phyloP scores from a whole-genome alignment of 2,888 invertebrate species.

The Ditula angustiorana region DNA sequence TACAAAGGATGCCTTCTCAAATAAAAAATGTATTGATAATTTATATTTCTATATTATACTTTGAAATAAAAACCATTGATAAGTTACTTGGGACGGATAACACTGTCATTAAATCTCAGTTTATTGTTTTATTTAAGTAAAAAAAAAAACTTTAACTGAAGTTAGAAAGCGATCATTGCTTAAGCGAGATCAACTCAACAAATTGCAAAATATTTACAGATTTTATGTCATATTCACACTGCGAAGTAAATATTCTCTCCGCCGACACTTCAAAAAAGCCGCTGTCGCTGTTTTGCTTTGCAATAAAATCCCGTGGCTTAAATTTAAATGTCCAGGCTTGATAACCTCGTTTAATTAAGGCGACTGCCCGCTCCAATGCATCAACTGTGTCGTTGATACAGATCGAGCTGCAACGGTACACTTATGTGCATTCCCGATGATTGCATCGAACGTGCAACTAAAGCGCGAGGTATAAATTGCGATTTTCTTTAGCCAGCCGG shows the following conservation, averaged over 20 bases:
- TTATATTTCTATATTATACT: too few relatives aligned
- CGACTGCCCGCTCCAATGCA: constrained; percentile 46
- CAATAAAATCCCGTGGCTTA: constrained; percentile 17
- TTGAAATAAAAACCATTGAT: too few relatives aligned
- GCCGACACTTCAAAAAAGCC: constrained; percentile 20
- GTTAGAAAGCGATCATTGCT: too few relatives aligned
- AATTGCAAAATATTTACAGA: too few relatives aligned
- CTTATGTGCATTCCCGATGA: constrained; percentile 65
- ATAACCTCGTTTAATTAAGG: constrained; percentile 39
- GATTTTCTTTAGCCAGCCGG: constrained; percentile 62
- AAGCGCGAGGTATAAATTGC: constrained; percentile 70
- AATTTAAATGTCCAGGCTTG: constrained; percentile 29
- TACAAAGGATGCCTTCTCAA: too few relatives aligned
- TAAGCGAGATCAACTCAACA: neutral
- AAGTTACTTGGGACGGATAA: too few relatives aligned
- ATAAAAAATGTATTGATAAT: too few relatives aligned
- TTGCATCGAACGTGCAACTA: constrained; percentile 54
- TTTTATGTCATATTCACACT: neutral
- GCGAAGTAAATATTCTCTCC: neutral
- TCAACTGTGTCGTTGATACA: constrained; percentile 69
- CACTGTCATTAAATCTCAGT: too few relatives aligned
- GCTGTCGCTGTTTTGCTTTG: constrained; percentile 5
- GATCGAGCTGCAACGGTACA: constrained; percentile 71
- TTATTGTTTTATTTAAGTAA: too few relatives aligned
- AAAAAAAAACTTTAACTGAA: too few relatives aligned